Evolutionary conservation across 2,113 vertebrate species (phyloP).

Genomic region (Reinhardtius hippoglossoides): DNA sequence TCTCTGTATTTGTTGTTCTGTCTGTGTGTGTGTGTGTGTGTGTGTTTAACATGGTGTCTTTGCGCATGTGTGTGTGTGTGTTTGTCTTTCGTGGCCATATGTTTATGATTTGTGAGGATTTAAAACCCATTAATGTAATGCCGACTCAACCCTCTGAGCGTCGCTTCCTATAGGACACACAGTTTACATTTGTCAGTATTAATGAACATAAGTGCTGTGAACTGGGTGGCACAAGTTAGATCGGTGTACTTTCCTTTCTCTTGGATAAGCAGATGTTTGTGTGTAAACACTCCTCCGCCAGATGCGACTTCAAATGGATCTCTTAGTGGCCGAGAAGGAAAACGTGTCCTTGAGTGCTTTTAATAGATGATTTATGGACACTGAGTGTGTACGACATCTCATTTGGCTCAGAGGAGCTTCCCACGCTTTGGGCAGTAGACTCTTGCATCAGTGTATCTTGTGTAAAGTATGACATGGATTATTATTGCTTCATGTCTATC

Average conservation of each 20-base stretch:
- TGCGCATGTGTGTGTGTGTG: constrained; percentile 20
- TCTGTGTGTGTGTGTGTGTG: constrained; percentile 46
- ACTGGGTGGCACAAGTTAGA: constrained; percentile 32
- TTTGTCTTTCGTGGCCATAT: constrained; percentile 47
- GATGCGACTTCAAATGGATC: constrained; percentile 68
- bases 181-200: constrained; percentile 59
- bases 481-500: constrained; percentile 8
- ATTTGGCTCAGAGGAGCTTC: constrained; percentile 50
- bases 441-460: constrained; percentile 17
- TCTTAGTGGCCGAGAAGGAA: constrained; percentile 32
- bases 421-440: constrained; percentile 45
- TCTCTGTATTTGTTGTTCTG: constrained; percentile 55
- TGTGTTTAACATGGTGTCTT: neutral
- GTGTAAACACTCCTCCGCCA: constrained; percentile 67
- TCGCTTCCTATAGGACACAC: constrained; percentile 27
- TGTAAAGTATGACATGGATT: constrained; percentile 20
- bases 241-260: constrained; percentile 47
- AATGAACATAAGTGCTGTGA: constrained; percentile 46
- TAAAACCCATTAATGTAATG: constrained; percentile 44
- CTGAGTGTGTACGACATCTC: constrained; percentile 43
- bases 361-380: constrained; percentile 63
- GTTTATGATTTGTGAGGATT: constrained; percentile 58
- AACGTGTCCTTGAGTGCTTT: constrained; percentile 52
- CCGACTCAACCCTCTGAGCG: neutral
- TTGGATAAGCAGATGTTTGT: constrained; percentile 71